Evolutionary conservation across 1,140 invertebrate genomes (phyloP).

Genomic region (Macrobrachium nipponense): DNA sequence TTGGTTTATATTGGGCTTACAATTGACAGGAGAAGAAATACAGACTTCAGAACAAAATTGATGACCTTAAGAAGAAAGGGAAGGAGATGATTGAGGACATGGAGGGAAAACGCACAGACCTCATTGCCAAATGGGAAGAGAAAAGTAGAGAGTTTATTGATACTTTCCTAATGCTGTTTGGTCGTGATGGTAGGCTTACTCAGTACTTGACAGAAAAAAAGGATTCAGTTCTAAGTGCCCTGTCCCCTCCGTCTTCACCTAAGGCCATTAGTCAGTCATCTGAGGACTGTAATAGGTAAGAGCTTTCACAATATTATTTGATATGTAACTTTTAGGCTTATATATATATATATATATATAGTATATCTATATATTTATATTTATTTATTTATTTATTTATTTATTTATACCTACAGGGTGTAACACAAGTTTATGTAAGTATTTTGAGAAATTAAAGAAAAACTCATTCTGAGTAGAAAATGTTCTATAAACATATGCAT

Average conservation of each 20-base stretch:
- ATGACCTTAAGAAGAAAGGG: conserved; percentile 63
- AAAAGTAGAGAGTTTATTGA: conserved; percentile 64
- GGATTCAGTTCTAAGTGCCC: conserved; percentile 58
- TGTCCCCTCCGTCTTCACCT: conserved; percentile 58
- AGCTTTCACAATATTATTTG: background rate
- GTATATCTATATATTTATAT: too few relatives aligned
- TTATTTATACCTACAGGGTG: too few relatives aligned
- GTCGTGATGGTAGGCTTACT: conserved; percentile 57
- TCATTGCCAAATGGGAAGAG: conserved; percentile 63
- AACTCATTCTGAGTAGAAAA: too few relatives aligned
- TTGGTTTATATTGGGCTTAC: too few relatives aligned
- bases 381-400: too few relatives aligned
- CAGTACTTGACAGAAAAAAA: conserved; percentile 62
- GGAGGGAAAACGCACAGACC: conserved; percentile 56
- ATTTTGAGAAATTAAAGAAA: too few relatives aligned
- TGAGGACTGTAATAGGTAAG: conserved; percentile 59
- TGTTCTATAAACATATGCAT: too few relatives aligned
- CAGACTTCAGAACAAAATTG: conserved; percentile 62
- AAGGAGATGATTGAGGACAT: conserved; percentile 63
- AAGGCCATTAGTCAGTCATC: conserved; percentile 48
- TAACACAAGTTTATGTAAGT: too few relatives aligned
- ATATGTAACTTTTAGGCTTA: background rate
- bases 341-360: too few relatives aligned
- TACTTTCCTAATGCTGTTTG: conserved; percentile 63
- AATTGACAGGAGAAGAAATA: conserved; percentile 67